Base-by-base conservation (phyloP, 2,888 invertebrate species). In the Parascotia fuliginaria region DNA sequence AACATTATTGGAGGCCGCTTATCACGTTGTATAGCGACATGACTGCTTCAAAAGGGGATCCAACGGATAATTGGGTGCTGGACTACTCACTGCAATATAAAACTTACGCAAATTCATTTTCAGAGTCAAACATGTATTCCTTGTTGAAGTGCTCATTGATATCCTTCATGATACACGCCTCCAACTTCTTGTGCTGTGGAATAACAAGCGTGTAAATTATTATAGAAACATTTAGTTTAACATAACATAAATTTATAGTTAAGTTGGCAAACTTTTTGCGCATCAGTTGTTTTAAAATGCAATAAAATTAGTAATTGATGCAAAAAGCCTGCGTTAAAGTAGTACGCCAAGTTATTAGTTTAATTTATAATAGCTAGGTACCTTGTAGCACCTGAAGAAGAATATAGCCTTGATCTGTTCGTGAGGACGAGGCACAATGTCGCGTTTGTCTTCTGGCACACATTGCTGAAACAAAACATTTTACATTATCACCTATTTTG, bases 331-430 rank as follows among this genome's bases (percentile, higher is more conserved):
- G 2, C 19, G 19, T 19, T 19, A 19, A 19, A 2, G 19, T 19
- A 19, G 5, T 19, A 19, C 3, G 5, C 19, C 5, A 19, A 19
- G 5, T 2, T 3, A 19, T 19, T 3, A 3, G 19, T 3, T n/a
- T n/a, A 19, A 19, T 19, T 5, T 5, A 19, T 19, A 19, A 19
- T 19, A n/a, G 19, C 2, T 19, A 29, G n/a, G 0, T 79, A 93
- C 93, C 92, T 95, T 95, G 80, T 95, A 95, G 66, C 95, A 95
- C 51, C 94, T 93, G 92, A 95, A 95, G 92, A 95, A 95, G 89
- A 95, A 95, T 93, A 95, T 95, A 0, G 95, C 94, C 50, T 93
- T 92, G 55, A 95, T 93, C 34, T 95, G 89, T 71, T 95, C 95
- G 38, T 94, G 92, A 0, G 95, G 94, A 0, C 95, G 87, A 0